Evolutionary conservation across 2,888 invertebrate genomes (phyloP), one percentile per base, ranked within the genome.

Genomic region (Pammene aurita): DNA sequence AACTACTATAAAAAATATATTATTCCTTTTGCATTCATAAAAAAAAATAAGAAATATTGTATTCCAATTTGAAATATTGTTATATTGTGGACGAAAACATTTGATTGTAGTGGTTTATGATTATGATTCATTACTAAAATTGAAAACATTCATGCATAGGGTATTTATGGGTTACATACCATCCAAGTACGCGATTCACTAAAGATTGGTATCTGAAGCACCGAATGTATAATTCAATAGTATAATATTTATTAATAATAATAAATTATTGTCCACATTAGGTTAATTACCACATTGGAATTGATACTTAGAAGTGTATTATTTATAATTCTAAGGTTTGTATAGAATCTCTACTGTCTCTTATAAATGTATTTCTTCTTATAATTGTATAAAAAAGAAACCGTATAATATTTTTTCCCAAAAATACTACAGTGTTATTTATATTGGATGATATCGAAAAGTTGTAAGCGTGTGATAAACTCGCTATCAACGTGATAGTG

Each of bases 201-300:
- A 35, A 61, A 38, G 7, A 48, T 18, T 38, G 48, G 38, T 38
- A 41, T 35, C 35, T 5, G 34, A 57, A 58, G 14, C 13, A 38
- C n/a, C 18, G 13, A 18, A 18, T 13, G 5, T 35, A n/a, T 50
- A 7, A 11, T 62, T 48, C 16, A 41, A n/a, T 67, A 63, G 71
- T 65, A 50, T 67, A 70, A 70, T 66, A 69, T 71, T 71, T 61
- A 73, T 70, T 75, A 77, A 69, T 75, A 77, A 76, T 75, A 50
- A 66, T 67, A 77, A 75, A 75, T 69, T 75, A 70, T 52, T 81
- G 84, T 84, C 83, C 84, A 82, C 74, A 67, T 79, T 84, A 85
- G 84, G 76, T 79, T 80, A 79, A 76, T 76, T 57, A 76, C 76
- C 77, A 73, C 78, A 74, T 72, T 78, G 80, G 80, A 79, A 80